Conservation (phyloP, 2,113 vertebrate species). For the Agapornis roseicollis region DNA sequence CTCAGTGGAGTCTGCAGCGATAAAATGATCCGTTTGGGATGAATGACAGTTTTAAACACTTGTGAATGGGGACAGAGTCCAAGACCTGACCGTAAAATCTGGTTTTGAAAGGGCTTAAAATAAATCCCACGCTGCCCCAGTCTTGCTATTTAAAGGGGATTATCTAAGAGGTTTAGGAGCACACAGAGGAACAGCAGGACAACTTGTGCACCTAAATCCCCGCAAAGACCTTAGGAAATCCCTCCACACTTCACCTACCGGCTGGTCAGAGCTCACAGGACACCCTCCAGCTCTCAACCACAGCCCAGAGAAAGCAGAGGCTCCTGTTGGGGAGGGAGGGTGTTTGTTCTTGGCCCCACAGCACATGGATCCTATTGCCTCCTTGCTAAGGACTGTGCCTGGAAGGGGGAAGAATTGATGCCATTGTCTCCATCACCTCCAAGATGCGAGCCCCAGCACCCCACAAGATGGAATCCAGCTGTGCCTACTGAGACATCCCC, state of each 20-base stretch:
- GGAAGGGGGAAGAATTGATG: not conserved
- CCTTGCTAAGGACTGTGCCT: rapidly evolving
- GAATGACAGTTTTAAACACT: not conserved
- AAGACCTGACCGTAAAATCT: constrained; percentile 27
- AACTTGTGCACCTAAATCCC: not conserved
- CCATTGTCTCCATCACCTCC: rapidly evolving
- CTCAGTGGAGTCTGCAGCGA: rapidly evolving
- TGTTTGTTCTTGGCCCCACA: not conserved
- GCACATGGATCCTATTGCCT: not conserved
- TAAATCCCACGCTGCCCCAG: constrained; percentile 38
- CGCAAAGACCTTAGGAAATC: not conserved
- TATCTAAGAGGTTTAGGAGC: constrained; percentile 48
- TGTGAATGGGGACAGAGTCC: constrained; percentile 2
- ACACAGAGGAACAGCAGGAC: not conserved
- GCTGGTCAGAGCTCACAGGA: not conserved
- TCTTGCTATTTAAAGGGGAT: constrained; percentile 49
- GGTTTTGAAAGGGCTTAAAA: constrained; percentile 40
- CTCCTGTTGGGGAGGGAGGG: rapidly evolving
- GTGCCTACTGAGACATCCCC: not conserved
- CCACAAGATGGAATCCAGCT: not conserved
- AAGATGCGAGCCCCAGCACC: not conserved
- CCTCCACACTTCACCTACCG: not conserved
- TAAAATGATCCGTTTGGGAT: not conserved
- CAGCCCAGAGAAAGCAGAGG: not conserved
- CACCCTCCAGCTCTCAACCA: not conserved